Evolutionary conservation across 2,888 invertebrate genomes (phyloP).

Genomic region (Plebejus anna): DNA sequence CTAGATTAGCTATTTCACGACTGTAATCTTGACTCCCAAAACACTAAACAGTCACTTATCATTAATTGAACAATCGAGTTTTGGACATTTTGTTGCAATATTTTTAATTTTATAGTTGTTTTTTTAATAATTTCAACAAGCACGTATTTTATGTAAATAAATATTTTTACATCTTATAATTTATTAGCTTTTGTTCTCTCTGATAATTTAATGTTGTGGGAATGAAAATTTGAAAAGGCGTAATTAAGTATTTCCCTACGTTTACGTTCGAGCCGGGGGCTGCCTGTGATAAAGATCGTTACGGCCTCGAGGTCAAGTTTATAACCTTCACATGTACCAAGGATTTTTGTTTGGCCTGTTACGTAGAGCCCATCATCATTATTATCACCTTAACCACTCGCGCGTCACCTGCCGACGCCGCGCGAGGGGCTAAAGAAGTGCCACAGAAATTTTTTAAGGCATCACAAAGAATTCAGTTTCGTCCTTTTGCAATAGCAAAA

Average conservation of each 20-base stretch:
- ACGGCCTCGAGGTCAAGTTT: slow-evolving; percentile 30
- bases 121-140: not conserved
- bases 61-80: no score
- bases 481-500: not conserved
- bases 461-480: not conserved
- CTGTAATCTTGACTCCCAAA: not conserved
- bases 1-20: not conserved
- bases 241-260: slow-evolving; percentile 20
- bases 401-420: no score
- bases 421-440: not conserved
- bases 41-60: not conserved
- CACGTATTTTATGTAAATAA: not conserved
- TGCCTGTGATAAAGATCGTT: slow-evolving; percentile 31
- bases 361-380: not conserved
- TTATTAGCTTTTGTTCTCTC: not conserved
- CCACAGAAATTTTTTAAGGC: not conserved
- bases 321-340: slow-evolving; percentile 22
- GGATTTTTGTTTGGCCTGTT: slow-evolving; percentile 20
- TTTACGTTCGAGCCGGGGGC: slow-evolving; percentile 27
- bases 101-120: not conserved
- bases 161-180: not conserved
- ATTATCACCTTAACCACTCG: no score
- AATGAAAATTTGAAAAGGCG: slow-evolving; percentile 20
- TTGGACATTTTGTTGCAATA: not conserved
- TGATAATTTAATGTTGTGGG: slow-evolving; percentile 12